Base-by-base conservation (phyloP, 2,113 vertebrate genomes). In the Syrmaticus mikado region DNA sequence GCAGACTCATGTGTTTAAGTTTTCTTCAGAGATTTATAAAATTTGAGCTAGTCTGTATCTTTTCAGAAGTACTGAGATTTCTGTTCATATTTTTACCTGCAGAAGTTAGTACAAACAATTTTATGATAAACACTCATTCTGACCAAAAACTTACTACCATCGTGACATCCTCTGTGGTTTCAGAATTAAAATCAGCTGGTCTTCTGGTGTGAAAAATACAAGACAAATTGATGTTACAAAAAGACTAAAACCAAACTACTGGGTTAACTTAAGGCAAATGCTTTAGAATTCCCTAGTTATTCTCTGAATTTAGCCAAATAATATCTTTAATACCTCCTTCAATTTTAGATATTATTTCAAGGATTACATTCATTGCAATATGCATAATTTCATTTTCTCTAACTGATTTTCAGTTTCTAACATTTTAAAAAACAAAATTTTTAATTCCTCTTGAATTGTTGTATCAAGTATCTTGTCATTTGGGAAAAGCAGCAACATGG, bases 381-480 rank as follows among this genome's bases (percentile, higher is more conserved):
- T 87, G 20, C 6, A 92, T 45, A 92, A 88, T 21, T n/a, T 61
- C 58, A 90, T 48, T 9, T 66, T 95, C 28, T 90, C 40, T 89
- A 27, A 55, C 70, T 80, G 72, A 73, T 85, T 93, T 97, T 95
- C 89, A 93, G 72, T 82, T 91, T 57, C 46, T 68, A 93, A 89
- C 80, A 81, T 64, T 89, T 94, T 71, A 76, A 95, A 95, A 89
- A 84, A 11, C 50, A 88, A 65, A 94, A 93, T 67, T 90, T 62
- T 41, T 82, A 70, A 92, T 95, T 96, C 55, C 6, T 90, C 67
- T 92, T 95, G 20, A 88, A 96, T 93, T 96, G 18, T 92, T 96
- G 91, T 89, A 82, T 95, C 91, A 72, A 87, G 73, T 91, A 94
- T 91, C 94, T 86, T 92, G 85, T 36, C 66, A 71, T 57, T 89